Conservation (phyloP, 23 tunicate genomes). For the Halocynthia roretzi region DNA sequence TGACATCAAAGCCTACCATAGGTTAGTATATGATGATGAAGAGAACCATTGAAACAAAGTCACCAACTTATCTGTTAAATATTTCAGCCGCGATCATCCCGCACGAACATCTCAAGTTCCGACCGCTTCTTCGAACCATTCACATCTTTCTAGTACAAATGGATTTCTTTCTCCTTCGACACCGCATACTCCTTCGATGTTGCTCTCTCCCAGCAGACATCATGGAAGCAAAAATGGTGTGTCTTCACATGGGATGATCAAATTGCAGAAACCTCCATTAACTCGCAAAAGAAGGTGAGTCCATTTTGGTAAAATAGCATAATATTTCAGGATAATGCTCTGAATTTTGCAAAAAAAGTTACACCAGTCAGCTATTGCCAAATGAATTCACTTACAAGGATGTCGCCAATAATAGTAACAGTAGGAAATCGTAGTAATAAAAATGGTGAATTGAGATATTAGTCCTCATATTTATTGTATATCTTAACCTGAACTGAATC, state of each 20-base stretch:
- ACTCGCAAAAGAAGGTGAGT: constrained; percentile 73
- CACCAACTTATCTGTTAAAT: background rate
- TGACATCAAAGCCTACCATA: constrained; percentile 91
- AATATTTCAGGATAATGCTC: too few species aligned
- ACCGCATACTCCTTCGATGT: constrained; percentile 74
- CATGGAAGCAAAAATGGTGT: constrained; percentile 7
- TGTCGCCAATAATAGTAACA: too few species aligned
- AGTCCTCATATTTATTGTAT: background rate
- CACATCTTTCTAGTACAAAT: constrained; percentile 8
- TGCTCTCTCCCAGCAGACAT: constrained; percentile 62
- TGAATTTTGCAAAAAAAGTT: too few species aligned
- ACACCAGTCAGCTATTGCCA: too few species aligned
- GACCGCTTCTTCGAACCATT: background rate
- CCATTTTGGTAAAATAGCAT: background rate
- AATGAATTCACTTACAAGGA: too few species aligned
- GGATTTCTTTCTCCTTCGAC: constrained; percentile 70
- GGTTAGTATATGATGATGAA: constrained; percentile 32
- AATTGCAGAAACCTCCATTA: constrained; percentile 78
- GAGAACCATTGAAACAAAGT: background rate
- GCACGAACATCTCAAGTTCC: constrained; percentile 4
- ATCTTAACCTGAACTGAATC: background rate
- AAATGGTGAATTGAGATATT: too few species aligned
- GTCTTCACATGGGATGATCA: constrained; percentile 13
- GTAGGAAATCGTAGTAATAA: too few species aligned
- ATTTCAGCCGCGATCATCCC: constrained; percentile 1